Conservation (phyloP, 2,888 invertebrate species). For the Diaprepes abbreviatus region DNA sequence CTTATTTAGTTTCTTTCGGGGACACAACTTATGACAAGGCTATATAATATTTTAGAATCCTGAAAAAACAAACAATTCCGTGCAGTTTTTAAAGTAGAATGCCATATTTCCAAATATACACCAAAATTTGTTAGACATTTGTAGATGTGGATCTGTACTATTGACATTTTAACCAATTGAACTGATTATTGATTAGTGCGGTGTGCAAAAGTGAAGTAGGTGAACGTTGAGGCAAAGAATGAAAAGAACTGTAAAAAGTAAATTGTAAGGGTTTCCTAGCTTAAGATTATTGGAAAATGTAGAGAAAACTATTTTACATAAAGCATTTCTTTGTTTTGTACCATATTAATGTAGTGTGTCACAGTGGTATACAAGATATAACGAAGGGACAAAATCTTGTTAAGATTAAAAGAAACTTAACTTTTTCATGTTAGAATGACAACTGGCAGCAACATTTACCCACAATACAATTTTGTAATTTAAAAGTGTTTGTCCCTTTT, state of each 20-base stretch:
- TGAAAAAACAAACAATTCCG: too few relatives aligned
- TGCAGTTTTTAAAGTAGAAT: too few relatives aligned
- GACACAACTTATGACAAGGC: too few relatives aligned
- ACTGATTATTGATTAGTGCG: conserved; percentile 12
- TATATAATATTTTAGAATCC: too few relatives aligned
- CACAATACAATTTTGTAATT: too few relatives aligned
- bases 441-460: not conserved
- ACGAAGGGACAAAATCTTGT: not conserved
- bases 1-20: too few relatives aligned
- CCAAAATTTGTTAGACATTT: too few relatives aligned
- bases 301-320: not conserved
- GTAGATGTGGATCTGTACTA: too few relatives aligned
- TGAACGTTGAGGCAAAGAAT: not conserved
- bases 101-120: too few relatives aligned
- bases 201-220: conserved; percentile 2
- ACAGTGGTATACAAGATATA: not conserved
- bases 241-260: conserved; percentile 14
- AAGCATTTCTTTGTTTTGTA: not conserved
- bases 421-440: too few relatives aligned
- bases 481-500: not conserved
- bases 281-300: conserved; percentile 13
- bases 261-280: not conserved
- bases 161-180: conserved; percentile 4
- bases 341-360: too few relatives aligned
- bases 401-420: not conserved